Conservation (phyloP, 2,888 invertebrate genomes). For the Hemistola chrysoprasaria region DNA sequence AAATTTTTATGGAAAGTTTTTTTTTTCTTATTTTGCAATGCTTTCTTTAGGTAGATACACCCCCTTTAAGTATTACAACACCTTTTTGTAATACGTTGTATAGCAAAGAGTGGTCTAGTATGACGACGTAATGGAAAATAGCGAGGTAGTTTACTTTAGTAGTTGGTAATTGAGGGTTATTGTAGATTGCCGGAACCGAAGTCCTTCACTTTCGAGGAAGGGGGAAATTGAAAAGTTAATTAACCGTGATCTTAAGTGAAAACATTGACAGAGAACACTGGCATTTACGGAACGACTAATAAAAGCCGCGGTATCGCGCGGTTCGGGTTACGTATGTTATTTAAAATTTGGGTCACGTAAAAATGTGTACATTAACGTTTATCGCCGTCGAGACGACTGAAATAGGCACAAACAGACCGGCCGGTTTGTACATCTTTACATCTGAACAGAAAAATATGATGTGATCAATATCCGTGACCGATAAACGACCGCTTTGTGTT, state of each 20-base stretch:
- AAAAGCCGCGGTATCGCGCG: constrained; percentile 29
- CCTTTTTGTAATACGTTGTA: too few relatives aligned
- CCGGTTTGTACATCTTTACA: constrained; percentile 13
- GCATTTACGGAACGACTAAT: constrained; percentile 29
- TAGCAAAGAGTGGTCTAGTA: too few relatives aligned
- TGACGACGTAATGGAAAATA: constrained; percentile 7
- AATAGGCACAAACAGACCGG: constrained; percentile 10
- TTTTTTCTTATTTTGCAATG: too few relatives aligned
- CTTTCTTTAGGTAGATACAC: too few relatives aligned
- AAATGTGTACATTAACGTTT: constrained; percentile 27
- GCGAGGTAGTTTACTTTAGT: constrained; percentile 29
- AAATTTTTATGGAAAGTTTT: too few relatives aligned
- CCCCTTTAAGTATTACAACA: too few relatives aligned
- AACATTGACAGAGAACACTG: constrained; percentile 30
- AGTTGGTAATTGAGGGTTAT: constrained; percentile 38
- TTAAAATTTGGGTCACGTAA: constrained; percentile 39
- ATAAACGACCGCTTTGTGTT: constrained; percentile 18
- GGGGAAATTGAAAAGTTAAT: constrained; percentile 41
- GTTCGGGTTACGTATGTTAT: constrained; percentile 25
- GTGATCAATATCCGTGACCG: constrained; percentile 22
- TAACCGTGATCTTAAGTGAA: constrained; percentile 35
- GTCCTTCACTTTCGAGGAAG: constrained; percentile 57
- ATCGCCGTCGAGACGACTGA: constrained; percentile 11
- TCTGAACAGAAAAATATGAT: constrained; percentile 18
- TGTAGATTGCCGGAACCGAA: constrained; percentile 47